phyloP scores from a whole-genome alignment of 37 sponge, comb jelly and placozoan species.

The Eunapius fragilis region DNA sequence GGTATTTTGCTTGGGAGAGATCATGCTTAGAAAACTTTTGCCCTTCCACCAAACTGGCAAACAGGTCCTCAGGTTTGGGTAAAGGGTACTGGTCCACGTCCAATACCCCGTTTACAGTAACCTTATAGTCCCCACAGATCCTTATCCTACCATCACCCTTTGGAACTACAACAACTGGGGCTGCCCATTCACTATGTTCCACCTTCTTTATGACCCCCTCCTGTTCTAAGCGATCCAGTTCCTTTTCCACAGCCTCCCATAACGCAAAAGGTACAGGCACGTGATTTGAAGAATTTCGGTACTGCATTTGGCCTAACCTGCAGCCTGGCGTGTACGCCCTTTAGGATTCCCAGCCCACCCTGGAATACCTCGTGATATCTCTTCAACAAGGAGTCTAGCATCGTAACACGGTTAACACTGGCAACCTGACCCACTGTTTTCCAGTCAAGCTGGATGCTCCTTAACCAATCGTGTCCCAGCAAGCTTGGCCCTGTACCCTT shows the following conservation, averaged over 20 bases:
- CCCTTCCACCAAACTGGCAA: too few species aligned
- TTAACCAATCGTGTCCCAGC: constrained; percentile 31
- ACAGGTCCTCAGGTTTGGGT: too few species aligned
- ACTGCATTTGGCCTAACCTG: background rate
- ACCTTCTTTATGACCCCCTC: constrained; percentile 47
- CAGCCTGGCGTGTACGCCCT: constrained; percentile 5
- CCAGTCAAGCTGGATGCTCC: constrained; percentile 19
- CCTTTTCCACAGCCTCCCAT: constrained; percentile 1
- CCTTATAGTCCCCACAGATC: constrained; percentile 58
- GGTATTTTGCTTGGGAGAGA: too few species aligned
- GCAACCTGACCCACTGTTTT: background rate
- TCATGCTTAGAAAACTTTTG: too few species aligned
- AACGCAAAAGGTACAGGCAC: constrained; percentile 39
- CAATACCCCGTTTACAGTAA: constrained; percentile 50
- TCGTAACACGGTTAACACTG: background rate
- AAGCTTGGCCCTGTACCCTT: constrained; percentile 28
- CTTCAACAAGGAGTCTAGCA: background rate
- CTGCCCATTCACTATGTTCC: constrained; percentile 60
- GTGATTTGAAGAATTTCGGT: constrained; percentile 9
- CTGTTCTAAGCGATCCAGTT: constrained; percentile 26
- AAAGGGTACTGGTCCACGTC: constrained; percentile 51
- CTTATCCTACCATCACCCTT: constrained; percentile 47
- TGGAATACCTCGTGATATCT: constrained; percentile 23
- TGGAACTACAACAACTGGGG: constrained; percentile 63
- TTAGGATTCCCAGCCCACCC: constrained; percentile 15